A percentile compares a stretch with the other conserved stretches of the same genome.
phyloP scores from a whole-genome alignment of 1,140 invertebrate genomes.

The Drosophila persimilis region DNA sequence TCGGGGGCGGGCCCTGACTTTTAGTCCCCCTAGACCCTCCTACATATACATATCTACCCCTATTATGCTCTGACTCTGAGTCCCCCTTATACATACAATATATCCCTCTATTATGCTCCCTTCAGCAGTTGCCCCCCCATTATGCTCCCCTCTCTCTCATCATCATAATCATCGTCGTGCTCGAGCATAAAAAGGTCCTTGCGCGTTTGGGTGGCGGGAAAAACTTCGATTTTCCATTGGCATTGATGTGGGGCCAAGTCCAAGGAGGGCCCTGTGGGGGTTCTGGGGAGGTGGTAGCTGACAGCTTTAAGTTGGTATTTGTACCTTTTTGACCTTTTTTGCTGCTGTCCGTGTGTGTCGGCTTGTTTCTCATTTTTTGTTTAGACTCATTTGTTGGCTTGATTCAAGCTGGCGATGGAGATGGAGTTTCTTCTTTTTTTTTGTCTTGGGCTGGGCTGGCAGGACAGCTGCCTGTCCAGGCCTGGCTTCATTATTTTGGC shows the following conservation, averaged over 20 bases:
- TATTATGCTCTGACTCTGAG: not conserved
- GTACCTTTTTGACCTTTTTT: slow-evolving; percentile 75
- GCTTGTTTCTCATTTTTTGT: slow-evolving; percentile 47
- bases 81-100: too few relatives aligned
- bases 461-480: slow-evolving; percentile 33
- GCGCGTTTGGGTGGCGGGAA: slow-evolving; percentile 23
- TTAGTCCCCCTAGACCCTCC: slow-evolving; percentile 1
- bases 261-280: not conserved
- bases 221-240: slow-evolving; percentile 70
- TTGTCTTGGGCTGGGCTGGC: slow-evolving; percentile 2
- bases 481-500: slow-evolving; percentile 62
- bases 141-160: slow-evolving; percentile 6
- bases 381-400: slow-evolving; percentile 63
- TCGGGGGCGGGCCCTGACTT: slow-evolving; percentile 13
- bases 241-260: slow-evolving; percentile 56
- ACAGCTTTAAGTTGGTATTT: slow-evolving; percentile 64
- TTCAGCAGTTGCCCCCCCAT: not conserved
- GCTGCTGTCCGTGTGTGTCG: slow-evolving; percentile 5
- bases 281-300: slow-evolving; percentile 16
- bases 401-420: slow-evolving; percentile 36
- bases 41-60: too few relatives aligned
- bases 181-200: slow-evolving; percentile 58
- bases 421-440: slow-evolving; percentile 34
- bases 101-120: not conserved
- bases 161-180: slow-evolving; percentile 52